phyloP scores from a whole-genome alignment of 2,113 vertebrate genomes.

The Myrmophylax atrothorax region DNA sequence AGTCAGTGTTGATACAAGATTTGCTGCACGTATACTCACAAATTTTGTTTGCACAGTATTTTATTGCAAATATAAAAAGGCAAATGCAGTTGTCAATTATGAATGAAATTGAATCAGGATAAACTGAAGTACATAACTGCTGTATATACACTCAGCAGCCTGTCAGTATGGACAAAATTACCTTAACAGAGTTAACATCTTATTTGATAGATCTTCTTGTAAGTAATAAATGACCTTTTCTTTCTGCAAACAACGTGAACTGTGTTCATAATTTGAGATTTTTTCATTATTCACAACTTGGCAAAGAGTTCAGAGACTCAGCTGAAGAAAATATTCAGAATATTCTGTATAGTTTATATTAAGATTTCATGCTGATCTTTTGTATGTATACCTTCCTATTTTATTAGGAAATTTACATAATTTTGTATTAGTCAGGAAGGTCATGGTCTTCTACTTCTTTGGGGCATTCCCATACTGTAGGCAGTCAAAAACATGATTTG shows the following conservation, averaged over 20 bases:
- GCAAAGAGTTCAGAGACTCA: neutral
- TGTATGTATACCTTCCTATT: neutral
- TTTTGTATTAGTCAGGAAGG: neutral
- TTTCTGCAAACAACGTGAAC: neutral
- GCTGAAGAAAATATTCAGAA: neutral
- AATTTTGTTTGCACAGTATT: constrained; percentile 21
- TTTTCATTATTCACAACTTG: neutral
- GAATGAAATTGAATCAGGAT: neutral
- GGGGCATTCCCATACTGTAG: neutral
- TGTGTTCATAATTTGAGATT: neutral
- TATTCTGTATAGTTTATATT: neutral
- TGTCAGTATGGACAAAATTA: neutral
- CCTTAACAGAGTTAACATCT: neutral
- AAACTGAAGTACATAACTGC: neutral
- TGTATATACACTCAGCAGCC: neutral
- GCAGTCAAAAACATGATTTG: neutral
- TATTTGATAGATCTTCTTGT: neutral
- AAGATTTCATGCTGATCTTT: neutral
- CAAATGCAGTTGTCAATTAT: constrained; percentile 18
- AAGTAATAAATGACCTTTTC: neutral
- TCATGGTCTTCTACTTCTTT: neutral
- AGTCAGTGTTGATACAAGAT: neutral
- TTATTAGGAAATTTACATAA: neutral
- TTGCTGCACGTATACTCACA: neutral
- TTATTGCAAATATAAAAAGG: constrained; percentile 14